A percentile compares a stretch with the other conserved stretches of the same genome.
These are phyloP conservation scores for Zelostemma sp. DNA, from an alignment of 1,140 invertebrate genomes.

Conservation along the genomic window DNA sequence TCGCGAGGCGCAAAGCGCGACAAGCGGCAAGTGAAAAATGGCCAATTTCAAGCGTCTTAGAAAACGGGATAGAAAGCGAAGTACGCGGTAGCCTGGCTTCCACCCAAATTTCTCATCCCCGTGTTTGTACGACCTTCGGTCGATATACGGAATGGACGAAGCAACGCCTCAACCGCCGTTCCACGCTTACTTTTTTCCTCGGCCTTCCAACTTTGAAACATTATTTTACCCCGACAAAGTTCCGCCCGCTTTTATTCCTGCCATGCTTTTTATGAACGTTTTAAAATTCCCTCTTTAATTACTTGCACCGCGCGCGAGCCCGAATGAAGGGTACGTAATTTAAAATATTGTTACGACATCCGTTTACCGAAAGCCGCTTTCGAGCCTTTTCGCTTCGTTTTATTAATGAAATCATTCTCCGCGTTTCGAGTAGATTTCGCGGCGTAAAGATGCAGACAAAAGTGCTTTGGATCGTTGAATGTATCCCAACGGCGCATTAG, in stretches of 20 bases:
- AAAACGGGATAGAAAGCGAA: slow-evolving; percentile 30
- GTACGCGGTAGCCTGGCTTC: slow-evolving; percentile 41
- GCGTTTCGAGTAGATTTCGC: neutral
- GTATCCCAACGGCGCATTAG: slow-evolving; percentile 23
- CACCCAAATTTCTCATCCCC: slow-evolving; percentile 44
- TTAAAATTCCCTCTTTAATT: neutral
- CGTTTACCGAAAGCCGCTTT: neutral
- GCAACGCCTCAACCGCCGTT: slow-evolving; percentile 37
- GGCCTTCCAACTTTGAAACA: neutral
- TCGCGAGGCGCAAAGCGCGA: slow-evolving; percentile 25
- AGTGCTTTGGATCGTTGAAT: slow-evolving; percentile 29
- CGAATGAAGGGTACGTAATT: too few species aligned
- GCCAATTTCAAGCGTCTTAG: slow-evolving; percentile 42
- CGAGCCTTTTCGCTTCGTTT: too few species aligned
- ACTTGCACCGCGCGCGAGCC: neutral
- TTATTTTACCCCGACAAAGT: neutral
- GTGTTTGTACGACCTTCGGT: slow-evolving; percentile 46
- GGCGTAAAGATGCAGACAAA: slow-evolving; percentile 8
- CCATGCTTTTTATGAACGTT: neutral
- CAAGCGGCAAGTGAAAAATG: slow-evolving; percentile 48
- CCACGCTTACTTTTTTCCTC: slow-evolving; percentile 2
- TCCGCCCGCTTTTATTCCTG: neutral
- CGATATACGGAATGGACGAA: slow-evolving; percentile 41
- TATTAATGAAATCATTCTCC: too few species aligned
- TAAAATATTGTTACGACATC: neutral